Conservation (phyloP, 1,140 invertebrate species). For the Acyrthosiphon pisum region DNA sequence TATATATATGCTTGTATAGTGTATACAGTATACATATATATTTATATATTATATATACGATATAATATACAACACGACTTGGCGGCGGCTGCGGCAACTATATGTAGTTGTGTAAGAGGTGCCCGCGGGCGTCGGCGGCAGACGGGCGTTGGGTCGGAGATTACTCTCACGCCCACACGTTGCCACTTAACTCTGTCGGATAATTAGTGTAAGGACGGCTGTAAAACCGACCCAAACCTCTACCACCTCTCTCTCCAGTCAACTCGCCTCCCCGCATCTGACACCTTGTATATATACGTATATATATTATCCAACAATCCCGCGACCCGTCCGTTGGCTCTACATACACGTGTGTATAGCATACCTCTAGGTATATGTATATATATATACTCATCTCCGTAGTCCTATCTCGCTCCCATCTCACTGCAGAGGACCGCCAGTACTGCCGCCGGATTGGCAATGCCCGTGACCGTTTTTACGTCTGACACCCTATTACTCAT, state of each 20-base stretch:
- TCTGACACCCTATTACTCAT: conserved; percentile 46
- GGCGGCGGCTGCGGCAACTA: conserved; percentile 41
- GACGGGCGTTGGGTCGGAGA: conserved; percentile 54
- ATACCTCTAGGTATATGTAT: not conserved
- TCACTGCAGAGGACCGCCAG: not conserved
- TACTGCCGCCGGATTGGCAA: conserved; percentile 24
- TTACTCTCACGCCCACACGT: conserved; percentile 57
- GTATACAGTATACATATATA: not conserved
- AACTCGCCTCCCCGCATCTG: too few relatives aligned
- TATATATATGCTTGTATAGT: not conserved
- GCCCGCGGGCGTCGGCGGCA: conserved; percentile 34
- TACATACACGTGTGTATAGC: not conserved
- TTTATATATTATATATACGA: not conserved
- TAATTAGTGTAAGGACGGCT: conserved; percentile 55
- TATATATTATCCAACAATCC: not conserved
- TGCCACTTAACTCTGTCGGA: conserved; percentile 56
- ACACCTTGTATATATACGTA: not conserved
- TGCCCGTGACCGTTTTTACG: conserved; percentile 39
- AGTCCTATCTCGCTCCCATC: not conserved
- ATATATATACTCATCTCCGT: not conserved
- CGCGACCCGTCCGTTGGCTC: not conserved
- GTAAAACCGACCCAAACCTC: conserved; percentile 53
- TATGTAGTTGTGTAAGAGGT: conserved; percentile 32
- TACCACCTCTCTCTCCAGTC: not conserved
- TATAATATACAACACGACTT: conserved; percentile 18